Percentiles rank a stretch among this genome's conserved stretches.
These are phyloP conservation scores for Larimichthys polyactis DNA, from an alignment of 2,113 vertebrate species.

Conservation along the genomic window DNA sequence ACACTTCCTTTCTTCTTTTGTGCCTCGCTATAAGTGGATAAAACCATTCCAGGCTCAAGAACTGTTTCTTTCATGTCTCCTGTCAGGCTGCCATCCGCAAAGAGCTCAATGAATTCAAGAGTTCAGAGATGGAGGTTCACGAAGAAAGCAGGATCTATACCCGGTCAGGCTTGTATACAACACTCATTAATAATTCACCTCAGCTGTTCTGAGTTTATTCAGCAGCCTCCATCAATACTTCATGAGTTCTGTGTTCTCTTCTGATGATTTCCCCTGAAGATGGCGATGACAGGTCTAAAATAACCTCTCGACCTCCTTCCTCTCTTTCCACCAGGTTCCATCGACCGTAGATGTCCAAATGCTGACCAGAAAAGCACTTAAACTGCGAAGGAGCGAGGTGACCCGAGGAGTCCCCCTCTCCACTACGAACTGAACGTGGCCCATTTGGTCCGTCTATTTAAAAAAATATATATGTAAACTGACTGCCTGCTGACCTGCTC, in stretches of 20 bases:
- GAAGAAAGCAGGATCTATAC: slow-evolving; percentile 96
- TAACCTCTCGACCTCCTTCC: slow-evolving; percentile 3
- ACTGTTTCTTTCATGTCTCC: slow-evolving; percentile 40
- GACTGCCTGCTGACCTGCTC: slow-evolving; percentile 17
- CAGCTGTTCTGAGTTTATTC: slow-evolving; percentile 18
- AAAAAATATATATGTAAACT: neutral
- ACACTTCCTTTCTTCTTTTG: neutral
- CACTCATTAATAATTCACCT: slow-evolving; percentile 14
- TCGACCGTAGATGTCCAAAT: slow-evolving; percentile 85
- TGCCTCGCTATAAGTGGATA: neutral
- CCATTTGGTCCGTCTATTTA: slow-evolving; percentile 6
- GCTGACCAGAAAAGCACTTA: slow-evolving; percentile 25
- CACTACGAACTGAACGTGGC: neutral
- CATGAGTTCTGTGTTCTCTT: neutral
- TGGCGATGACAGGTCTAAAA: neutral
- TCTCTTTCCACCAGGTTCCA: slow-evolving; percentile 87
- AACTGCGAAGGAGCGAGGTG: neutral
- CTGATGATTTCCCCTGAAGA: neutral
- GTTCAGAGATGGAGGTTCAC: slow-evolving; percentile 98
- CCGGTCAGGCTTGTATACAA: slow-evolving; percentile 80
- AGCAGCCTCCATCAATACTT: slow-evolving; percentile 1
- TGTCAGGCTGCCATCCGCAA: slow-evolving; percentile 95
- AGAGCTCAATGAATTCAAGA: slow-evolving; percentile 98
- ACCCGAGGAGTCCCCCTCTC: neutral
- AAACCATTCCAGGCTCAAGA: neutral